phyloP scores from a whole-genome alignment of 1,140 invertebrate species.

The Lordiphosa collinella region DNA sequence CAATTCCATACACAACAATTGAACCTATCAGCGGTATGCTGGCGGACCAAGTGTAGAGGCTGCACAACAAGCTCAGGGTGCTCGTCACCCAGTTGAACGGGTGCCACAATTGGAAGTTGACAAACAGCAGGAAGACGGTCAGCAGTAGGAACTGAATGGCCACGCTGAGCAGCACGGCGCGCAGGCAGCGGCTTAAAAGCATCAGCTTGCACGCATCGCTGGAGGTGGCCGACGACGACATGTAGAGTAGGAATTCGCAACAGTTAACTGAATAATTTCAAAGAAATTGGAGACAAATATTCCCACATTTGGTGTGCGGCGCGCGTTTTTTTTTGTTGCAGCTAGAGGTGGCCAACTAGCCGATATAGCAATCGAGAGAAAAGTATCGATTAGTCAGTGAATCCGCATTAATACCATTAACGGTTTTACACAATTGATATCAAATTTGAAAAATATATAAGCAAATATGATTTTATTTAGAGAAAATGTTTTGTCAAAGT shows the following conservation, averaged over 20 bases:
- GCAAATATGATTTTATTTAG: too few species aligned
- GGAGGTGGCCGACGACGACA: constrained; percentile 12
- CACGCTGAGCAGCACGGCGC: constrained; percentile 50
- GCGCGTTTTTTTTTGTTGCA: constrained; percentile 1
- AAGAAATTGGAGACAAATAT: background rate
- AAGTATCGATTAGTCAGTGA: constrained; percentile 45
- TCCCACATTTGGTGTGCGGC: background rate
- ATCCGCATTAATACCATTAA: too few species aligned
- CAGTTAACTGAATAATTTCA: background rate
- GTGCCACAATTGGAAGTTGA: constrained; percentile 81
- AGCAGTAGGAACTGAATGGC: constrained; percentile 77
- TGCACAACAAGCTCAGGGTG: constrained; percentile 80
- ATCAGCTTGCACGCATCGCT: constrained; percentile 40
- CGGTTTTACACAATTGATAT: too few species aligned
- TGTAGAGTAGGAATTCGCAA: background rate
- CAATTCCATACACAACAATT: constrained; percentile 82
- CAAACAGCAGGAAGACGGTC: constrained; percentile 80
- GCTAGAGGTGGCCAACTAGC: background rate
- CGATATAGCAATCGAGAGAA: constrained; percentile 59
- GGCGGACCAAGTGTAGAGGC: constrained; percentile 81
- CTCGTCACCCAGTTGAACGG: constrained; percentile 81
- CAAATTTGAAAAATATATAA: too few species aligned
- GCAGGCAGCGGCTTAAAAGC: constrained; percentile 48
- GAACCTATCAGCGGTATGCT: constrained; percentile 81
- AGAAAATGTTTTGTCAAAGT: too few species aligned